These are phyloP conservation scores for Rhinella marina DNA, from an alignment of 2,797 vertebrate genomes.

Conservation along the genomic window DNA sequence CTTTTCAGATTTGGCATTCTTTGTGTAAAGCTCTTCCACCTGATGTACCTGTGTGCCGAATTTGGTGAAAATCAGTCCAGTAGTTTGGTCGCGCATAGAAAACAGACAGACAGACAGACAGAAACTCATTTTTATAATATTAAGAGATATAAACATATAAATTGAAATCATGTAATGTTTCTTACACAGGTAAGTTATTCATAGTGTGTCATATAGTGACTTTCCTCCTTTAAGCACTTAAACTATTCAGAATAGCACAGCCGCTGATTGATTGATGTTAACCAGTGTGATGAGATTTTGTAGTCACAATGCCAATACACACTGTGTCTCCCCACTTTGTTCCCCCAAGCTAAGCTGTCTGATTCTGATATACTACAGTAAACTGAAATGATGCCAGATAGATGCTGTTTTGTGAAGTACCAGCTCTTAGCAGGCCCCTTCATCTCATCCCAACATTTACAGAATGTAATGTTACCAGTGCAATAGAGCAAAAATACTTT, in stretches of 20 bases:
- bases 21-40: no score
- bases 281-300: slow-evolving; percentile 14
- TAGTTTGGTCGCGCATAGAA: no score
- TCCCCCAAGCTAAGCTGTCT: slow-evolving; percentile 39
- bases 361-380: slow-evolving; percentile 1
- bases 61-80: no score
- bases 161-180: neutral
- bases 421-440: slow-evolving; percentile 6
- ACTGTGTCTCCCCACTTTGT: slow-evolving; percentile 29
- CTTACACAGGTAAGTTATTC: neutral
- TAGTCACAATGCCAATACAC: neutral
- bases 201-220: neutral
- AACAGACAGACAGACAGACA: no score
- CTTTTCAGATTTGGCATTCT: no score
- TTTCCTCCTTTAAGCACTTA: neutral
- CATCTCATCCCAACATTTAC: slow-evolving; percentile 19
- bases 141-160: neutral
- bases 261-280: neutral
- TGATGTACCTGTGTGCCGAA: no score
- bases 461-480: slow-evolving; percentile 1
- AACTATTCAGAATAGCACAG: neutral
- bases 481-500: neutral
- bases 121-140: no score
- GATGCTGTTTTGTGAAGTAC: slow-evolving; percentile 42
- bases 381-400: slow-evolving; percentile 41